Percentiles rank a stretch among this genome's conserved stretches.
These are phyloP conservation scores for Linurgus olivaceus DNA, from an alignment of 2,797 vertebrate genomes.

Conservation along the genomic window DNA sequence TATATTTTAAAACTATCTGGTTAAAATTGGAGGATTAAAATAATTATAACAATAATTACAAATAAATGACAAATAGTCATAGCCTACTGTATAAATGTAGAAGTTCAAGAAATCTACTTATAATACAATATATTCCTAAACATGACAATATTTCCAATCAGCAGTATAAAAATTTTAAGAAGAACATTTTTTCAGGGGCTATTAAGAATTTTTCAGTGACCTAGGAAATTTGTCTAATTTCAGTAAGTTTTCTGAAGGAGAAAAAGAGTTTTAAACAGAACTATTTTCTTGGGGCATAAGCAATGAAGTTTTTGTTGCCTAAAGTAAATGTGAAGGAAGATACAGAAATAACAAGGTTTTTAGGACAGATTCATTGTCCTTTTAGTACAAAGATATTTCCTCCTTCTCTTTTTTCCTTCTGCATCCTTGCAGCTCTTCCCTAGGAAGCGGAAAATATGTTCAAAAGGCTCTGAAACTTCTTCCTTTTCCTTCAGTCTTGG, in stretches of 20 bases:
- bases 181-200: not conserved
- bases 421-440: not conserved
- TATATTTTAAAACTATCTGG: not conserved
- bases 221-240: not conserved
- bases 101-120: not conserved
- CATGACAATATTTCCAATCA: not conserved
- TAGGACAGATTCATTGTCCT: not conserved
- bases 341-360: not conserved
- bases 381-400: not conserved
- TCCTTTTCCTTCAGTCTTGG: not conserved
- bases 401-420: not conserved
- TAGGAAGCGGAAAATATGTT: not conserved
- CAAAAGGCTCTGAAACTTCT: not conserved
- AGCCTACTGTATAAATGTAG: not conserved
- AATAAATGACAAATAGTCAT: not conserved
- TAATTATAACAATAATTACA: not conserved
- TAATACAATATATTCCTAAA: not conserved
- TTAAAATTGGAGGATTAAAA: not conserved
- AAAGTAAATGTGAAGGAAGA: not conserved
- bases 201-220: not conserved
- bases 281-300: not conserved
- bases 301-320: not conserved
- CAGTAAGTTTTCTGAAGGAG: not conserved
- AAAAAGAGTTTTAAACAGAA: not conserved
- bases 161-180: not conserved